A percentile compares a stretch with the other conserved stretches of the same genome.
Evolutionary conservation across 53 echinoderm and acorn worm species (phyloP).

Genomic region (Echinarachnius parma): DNA sequence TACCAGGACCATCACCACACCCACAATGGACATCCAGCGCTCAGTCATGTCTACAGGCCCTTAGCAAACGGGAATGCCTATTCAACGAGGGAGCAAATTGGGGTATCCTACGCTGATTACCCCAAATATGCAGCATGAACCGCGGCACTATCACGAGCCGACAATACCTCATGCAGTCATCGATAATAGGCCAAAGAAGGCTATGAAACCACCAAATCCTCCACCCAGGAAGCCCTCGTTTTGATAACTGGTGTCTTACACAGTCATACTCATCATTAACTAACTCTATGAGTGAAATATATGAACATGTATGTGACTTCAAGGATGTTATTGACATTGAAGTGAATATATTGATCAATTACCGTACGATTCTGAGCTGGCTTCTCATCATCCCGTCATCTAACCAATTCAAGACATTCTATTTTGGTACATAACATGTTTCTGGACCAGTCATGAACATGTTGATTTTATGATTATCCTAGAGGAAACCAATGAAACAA

Average conservation of each 20-base stretch:
- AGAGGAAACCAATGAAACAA: too few species aligned
- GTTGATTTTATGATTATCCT: too few species aligned
- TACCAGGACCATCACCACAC: not conserved
- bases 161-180: slow-evolving; percentile 27
- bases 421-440: too few species aligned
- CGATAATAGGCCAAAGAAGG: slow-evolving; percentile 28
- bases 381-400: too few species aligned
- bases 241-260: not conserved
- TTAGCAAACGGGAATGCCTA: slow-evolving; percentile 32
- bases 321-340: too few species aligned
- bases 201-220: slow-evolving; percentile 38
- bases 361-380: too few species aligned
- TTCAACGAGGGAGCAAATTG: slow-evolving; percentile 26
- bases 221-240: slow-evolving; percentile 41
- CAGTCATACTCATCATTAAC: too few species aligned
- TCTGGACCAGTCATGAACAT: too few species aligned
- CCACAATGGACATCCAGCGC: not conserved
- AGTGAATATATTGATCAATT: too few species aligned
- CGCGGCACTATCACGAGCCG: slow-evolving; percentile 26
- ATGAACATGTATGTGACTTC: too few species aligned
- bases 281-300: too few species aligned
- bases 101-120: slow-evolving; percentile 11
- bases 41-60: slow-evolving; percentile 11
- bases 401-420: too few species aligned
- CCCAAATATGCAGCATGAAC: not conserved